These are phyloP conservation scores for Sarcophaga peregrina DNA, from an alignment of 1,140 invertebrate species.

Conservation along the genomic window DNA sequence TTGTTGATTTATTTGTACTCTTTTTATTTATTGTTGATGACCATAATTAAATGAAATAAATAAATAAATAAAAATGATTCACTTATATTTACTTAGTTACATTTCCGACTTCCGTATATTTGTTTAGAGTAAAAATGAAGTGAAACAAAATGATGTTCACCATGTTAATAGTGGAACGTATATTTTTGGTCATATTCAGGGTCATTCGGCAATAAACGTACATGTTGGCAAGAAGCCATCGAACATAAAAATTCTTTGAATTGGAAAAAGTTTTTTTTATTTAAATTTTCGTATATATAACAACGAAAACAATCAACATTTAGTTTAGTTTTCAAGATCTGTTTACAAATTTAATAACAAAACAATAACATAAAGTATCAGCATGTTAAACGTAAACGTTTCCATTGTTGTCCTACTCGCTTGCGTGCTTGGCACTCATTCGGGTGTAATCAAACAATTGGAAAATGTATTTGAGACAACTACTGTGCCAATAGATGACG, in stretches of 20 bases:
- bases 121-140: neutral
- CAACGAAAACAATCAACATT: neutral
- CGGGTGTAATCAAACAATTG: conserved; percentile 7
- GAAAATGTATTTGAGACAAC: neutral
- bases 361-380: neutral
- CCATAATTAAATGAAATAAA: conserved; percentile 35
- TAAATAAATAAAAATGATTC: conserved; percentile 33
- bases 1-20: conserved; percentile 7
- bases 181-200: conserved; percentile 34
- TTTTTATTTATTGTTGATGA: conserved; percentile 32
- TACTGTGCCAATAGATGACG: neutral
- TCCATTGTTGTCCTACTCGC: neutral
- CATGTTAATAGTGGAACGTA: neutral
- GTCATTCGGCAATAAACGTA: conserved; percentile 8
- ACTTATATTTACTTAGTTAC: conserved; percentile 35
- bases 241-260: conserved; percentile 14
- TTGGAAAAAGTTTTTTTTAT: neutral
- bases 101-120: conserved; percentile 33
- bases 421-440: neutral
- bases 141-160: neutral
- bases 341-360: conserved; percentile 17
- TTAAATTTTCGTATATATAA: conserved; percentile 12
- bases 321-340: conserved; percentile 34
- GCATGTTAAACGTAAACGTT: neutral
- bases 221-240: conserved; percentile 38